phyloP scores from a whole-genome alignment of 2,113 vertebrate species.

The Eubucco bourcierii region DNA sequence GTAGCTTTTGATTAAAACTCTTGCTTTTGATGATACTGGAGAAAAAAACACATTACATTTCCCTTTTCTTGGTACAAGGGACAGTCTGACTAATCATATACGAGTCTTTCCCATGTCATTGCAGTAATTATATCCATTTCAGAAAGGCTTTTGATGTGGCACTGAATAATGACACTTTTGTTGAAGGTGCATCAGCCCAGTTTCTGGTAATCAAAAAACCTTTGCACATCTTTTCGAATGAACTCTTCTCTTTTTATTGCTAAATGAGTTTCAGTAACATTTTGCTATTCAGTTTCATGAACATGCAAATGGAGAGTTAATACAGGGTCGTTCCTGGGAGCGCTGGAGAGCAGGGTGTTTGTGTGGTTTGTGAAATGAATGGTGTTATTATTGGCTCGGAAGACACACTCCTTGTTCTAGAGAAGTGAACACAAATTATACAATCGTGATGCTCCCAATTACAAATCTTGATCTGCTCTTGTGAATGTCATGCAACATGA shows the following conservation, averaged over 20 bases:
- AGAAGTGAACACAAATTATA: neutral
- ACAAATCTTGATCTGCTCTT: neutral
- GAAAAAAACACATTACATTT: neutral
- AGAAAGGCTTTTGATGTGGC: neutral
- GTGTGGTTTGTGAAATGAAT: constrained; percentile 4
- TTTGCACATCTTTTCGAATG: constrained; percentile 1
- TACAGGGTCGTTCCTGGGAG: neutral
- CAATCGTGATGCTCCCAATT: neutral
- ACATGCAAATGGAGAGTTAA: neutral
- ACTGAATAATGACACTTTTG: neutral
- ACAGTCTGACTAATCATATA: neutral
- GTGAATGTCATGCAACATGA: neutral
- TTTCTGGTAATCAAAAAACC: constrained; percentile 2
- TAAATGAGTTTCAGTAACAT: neutral
- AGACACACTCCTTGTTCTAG: neutral
- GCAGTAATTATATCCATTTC: neutral
- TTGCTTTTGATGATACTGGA: neutral
- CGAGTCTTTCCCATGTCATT: neutral
- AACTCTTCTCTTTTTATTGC: constrained; percentile 15
- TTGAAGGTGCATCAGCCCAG: neutral
- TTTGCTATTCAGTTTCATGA: constrained; percentile 5
- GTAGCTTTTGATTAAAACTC: neutral
- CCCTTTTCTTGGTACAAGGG: neutral
- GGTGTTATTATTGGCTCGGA: neutral
- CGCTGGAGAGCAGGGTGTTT: neutral